Conservation (phyloP, 2,797 vertebrate genomes). For the Leptodactylus fallax region DNA sequence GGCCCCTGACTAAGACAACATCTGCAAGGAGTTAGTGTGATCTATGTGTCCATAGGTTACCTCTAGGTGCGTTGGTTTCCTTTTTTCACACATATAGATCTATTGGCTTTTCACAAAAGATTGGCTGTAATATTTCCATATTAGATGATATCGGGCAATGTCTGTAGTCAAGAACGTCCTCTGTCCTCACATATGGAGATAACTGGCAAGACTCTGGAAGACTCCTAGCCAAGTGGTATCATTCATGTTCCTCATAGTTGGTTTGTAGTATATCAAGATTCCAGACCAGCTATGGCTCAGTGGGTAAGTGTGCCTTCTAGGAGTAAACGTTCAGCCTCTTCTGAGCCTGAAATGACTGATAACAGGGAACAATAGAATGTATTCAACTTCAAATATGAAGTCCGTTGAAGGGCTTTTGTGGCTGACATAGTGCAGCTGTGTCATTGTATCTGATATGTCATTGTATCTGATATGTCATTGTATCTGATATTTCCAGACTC, state of each 20-base stretch:
- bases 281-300: background rate
- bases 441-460: background rate
- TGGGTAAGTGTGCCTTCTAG: background rate
- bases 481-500: background rate
- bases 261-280: background rate
- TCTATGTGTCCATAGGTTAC: background rate
- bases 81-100: background rate
- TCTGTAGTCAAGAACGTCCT: background rate
- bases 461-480: too few species aligned
- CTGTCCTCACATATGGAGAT: background rate
- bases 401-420: background rate
- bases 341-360: background rate
- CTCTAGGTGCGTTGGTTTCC: background rate
- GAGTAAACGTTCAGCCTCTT: background rate
- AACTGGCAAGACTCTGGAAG: background rate
- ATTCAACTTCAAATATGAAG: background rate
- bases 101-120: too few species aligned
- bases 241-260: background rate
- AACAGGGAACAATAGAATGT: background rate
- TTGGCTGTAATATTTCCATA: too few species aligned
- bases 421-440: background rate
- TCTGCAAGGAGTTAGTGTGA: background rate
- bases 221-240: too few species aligned
- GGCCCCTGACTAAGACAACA: background rate
- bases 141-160: too few species aligned